phyloP scores from a whole-genome alignment of 2,797 vertebrate genomes.

The Anguilla obscura region DNA sequence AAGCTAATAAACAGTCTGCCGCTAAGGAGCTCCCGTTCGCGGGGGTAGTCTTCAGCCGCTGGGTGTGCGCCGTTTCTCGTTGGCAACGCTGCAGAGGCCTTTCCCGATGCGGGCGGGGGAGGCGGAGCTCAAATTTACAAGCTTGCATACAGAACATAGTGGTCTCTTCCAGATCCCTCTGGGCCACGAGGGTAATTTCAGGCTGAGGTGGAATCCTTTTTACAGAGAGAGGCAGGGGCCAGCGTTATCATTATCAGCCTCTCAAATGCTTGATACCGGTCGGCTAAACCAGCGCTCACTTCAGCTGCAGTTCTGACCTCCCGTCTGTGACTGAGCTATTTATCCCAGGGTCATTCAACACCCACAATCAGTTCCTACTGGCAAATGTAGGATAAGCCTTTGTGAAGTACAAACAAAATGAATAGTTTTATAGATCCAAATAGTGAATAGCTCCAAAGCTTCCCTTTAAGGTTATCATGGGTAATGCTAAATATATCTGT shows the following conservation, averaged over 20 bases:
- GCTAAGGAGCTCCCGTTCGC: not conserved
- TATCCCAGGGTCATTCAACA: not conserved
- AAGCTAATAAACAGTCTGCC: not conserved
- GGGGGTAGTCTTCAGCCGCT: not conserved
- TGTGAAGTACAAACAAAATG: not conserved
- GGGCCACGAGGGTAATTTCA: not conserved
- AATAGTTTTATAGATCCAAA: too few species aligned
- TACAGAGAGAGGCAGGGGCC: not conserved
- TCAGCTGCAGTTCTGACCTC: not conserved
- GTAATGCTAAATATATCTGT: not conserved
- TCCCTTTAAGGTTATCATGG: not conserved
- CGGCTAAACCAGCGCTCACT: not conserved
- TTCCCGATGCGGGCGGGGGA: not conserved
- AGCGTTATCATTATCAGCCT: not conserved
- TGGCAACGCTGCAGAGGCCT: not conserved
- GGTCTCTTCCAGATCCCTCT: constrained; percentile 10
- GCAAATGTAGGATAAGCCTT: not conserved
- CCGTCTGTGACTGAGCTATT: not conserved
- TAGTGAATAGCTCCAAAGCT: not conserved
- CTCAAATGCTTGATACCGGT: not conserved
- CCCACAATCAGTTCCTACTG: not conserved
- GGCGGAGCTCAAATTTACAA: constrained; percentile 11
- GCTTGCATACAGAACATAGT: constrained; percentile 18
- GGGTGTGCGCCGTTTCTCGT: not conserved
- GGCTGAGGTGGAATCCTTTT: not conserved